A percentile compares a stretch with the other conserved stretches of the same genome.
Evolutionary conservation across 2,888 invertebrate genomes (phyloP).

Genomic region (Drosophila nr. medialis): DNA sequence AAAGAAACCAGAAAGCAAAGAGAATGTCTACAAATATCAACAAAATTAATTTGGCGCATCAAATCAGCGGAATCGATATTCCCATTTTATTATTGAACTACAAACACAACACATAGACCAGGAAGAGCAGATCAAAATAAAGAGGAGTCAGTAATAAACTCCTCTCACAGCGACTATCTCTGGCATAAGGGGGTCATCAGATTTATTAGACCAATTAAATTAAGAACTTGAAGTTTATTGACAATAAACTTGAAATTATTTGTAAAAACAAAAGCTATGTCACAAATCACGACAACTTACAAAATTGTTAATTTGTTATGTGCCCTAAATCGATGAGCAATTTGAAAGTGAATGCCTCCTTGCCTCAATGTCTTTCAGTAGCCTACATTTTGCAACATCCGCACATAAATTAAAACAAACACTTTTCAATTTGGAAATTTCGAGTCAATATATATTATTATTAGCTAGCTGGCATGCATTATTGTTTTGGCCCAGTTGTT

Average conservation of each 20-base stretch:
- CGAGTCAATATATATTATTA: conserved; percentile 9
- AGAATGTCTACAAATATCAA: too few relatives aligned
- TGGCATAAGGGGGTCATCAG: background rate
- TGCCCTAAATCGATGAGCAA: background rate
- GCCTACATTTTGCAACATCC: too few relatives aligned
- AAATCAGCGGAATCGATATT: background rate
- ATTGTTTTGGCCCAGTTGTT: conserved; percentile 8
- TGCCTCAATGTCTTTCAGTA: background rate
- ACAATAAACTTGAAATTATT: background rate
- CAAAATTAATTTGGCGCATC: background rate
- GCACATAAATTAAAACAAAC: background rate
- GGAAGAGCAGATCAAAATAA: background rate
- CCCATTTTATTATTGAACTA: background rate
- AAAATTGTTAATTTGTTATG: background rate
- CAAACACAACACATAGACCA: background rate
- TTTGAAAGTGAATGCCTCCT: background rate
- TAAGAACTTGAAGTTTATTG: background rate
- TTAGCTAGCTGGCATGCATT: background rate
- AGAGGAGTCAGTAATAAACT: too few relatives aligned
- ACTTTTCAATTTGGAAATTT: conserved; percentile 12
- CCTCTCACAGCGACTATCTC: background rate
- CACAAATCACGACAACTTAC: too few relatives aligned
- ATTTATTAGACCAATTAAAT: background rate
- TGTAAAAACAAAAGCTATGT: too few relatives aligned
- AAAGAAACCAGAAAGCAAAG: background rate